Conservation (phyloP, 2,797 vertebrate genomes). For the Galaxias olidus region DNA sequence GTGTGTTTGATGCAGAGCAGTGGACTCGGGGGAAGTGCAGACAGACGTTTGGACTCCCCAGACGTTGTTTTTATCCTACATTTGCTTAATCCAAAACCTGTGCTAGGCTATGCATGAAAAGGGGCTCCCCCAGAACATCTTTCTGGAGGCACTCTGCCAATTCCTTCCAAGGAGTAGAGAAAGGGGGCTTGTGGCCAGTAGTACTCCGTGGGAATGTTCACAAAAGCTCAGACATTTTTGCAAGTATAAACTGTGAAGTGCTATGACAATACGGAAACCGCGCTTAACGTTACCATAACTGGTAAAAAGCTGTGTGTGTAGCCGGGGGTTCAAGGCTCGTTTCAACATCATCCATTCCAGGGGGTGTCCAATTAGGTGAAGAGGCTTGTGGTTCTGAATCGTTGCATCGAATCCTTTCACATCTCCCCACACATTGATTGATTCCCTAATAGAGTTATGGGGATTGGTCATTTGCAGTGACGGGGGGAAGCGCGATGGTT, state of each 20-base stretch:
- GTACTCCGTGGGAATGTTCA: constrained; percentile 48
- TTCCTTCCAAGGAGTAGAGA: constrained; percentile 54
- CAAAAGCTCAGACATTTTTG: constrained; percentile 30
- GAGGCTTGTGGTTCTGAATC: constrained; percentile 45
- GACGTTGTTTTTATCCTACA: constrained; percentile 63
- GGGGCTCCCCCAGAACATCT: constrained; percentile 47
- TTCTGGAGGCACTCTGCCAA: constrained; percentile 59
- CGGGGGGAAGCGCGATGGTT: constrained; percentile 59
- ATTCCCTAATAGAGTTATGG: constrained; percentile 68
- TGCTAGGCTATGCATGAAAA: constrained; percentile 52
- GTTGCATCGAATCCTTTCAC: constrained; percentile 69
- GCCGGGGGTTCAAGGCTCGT: constrained; percentile 34
- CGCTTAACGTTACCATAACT: constrained; percentile 44
- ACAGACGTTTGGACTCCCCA: constrained; percentile 55
- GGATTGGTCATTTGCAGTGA: constrained; percentile 68
- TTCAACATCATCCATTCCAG: constrained; percentile 27
- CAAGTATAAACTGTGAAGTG: constrained; percentile 29
- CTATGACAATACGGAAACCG: constrained; percentile 30
- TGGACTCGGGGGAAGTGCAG: constrained; percentile 49
- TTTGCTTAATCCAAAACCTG: constrained; percentile 72
- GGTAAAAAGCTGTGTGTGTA: constrained; percentile 31
- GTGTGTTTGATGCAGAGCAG: constrained; percentile 68
- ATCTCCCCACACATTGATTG: constrained; percentile 66
- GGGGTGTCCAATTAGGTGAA: constrained; percentile 37
- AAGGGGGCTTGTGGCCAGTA: constrained; percentile 35